These are phyloP conservation scores for Dermatemys mawii DNA, from an alignment of 2,113 vertebrate genomes.

Conservation along the genomic window DNA sequence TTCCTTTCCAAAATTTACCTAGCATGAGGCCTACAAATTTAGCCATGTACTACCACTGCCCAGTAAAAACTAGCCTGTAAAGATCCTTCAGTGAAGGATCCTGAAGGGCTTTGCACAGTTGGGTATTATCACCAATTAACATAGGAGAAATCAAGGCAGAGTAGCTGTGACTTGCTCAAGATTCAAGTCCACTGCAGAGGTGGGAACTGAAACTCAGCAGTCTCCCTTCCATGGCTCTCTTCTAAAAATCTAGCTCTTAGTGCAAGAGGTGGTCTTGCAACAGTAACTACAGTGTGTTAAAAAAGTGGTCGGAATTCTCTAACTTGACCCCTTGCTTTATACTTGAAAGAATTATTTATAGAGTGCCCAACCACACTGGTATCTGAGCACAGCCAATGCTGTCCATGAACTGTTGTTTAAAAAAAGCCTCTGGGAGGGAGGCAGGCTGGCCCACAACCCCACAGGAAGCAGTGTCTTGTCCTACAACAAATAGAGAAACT, in stretches of 20 bases:
- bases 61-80: not conserved
- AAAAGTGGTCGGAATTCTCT: not conserved
- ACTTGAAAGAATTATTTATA: not conserved
- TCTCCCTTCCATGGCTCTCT: not conserved
- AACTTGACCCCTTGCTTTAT: not conserved
- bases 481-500: not conserved
- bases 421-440: not conserved
- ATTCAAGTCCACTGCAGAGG: fast-evolving
- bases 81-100: fast-evolving
- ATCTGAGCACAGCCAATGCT: not conserved
- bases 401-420: not conserved
- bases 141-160: not conserved
- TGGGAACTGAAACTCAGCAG: fast-evolving
- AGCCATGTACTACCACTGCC: not conserved
- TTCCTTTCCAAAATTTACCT: not conserved
- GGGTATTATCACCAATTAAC: not conserved
- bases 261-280: not conserved
- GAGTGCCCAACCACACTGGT: not conserved
- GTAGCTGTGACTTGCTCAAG: fast-evolving
- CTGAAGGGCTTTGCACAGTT: not conserved
- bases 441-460: not conserved
- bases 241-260: not conserved
- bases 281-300: not conserved
- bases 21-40: not conserved
- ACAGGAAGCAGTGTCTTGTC: not conserved